These are phyloP conservation scores for Drosophila nebulosa DNA, from an alignment of 1,140 invertebrate genomes.

Conservation along the genomic window DNA sequence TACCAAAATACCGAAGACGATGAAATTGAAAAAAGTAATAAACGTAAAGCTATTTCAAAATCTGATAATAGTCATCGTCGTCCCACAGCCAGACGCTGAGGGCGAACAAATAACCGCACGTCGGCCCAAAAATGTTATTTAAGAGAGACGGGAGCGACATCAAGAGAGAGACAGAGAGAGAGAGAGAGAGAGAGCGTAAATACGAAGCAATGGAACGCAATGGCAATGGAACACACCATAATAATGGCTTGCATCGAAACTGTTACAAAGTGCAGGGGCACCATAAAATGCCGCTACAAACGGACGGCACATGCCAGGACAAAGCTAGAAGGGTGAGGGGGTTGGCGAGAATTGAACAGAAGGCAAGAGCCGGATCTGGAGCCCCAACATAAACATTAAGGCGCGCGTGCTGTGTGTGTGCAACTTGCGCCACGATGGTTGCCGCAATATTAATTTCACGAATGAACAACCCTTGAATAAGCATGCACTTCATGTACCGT, in stretches of 20 bases:
- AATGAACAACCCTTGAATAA: slow-evolving; percentile 80
- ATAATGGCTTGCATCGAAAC: slow-evolving; percentile 27
- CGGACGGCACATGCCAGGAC: slow-evolving; percentile 41
- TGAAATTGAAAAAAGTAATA: slow-evolving; percentile 72
- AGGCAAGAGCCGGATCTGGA: slow-evolving; percentile 30
- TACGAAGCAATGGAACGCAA: slow-evolving; percentile 28
- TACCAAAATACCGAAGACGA: slow-evolving; percentile 63
- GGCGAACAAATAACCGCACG: slow-evolving; percentile 57
- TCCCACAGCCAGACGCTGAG: slow-evolving; percentile 66
- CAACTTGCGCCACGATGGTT: slow-evolving; percentile 30
- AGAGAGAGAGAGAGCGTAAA: not conserved
- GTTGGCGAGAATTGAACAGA: slow-evolving; percentile 6
- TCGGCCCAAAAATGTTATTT: slow-evolving; percentile 34
- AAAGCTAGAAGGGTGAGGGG: not conserved
- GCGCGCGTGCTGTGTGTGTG: slow-evolving; percentile 59
- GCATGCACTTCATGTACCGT: slow-evolving; percentile 74
- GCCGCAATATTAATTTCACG: slow-evolving; percentile 80
- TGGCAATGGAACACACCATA: slow-evolving; percentile 59
- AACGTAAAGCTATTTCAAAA: slow-evolving; percentile 80
- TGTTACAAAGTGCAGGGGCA: slow-evolving; percentile 49
- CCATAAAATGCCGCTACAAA: slow-evolving; percentile 64
- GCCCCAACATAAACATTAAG: slow-evolving; percentile 71
- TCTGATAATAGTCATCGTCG: slow-evolving; percentile 71
- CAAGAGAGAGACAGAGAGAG: not conserved
- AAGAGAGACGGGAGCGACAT: slow-evolving; percentile 9